Percentiles rank a stretch among this genome's conserved stretches.
These are phyloP conservation scores for Zonotrichia albicollis DNA, from an alignment of 2,797 vertebrate species.

Conservation along the genomic window DNA sequence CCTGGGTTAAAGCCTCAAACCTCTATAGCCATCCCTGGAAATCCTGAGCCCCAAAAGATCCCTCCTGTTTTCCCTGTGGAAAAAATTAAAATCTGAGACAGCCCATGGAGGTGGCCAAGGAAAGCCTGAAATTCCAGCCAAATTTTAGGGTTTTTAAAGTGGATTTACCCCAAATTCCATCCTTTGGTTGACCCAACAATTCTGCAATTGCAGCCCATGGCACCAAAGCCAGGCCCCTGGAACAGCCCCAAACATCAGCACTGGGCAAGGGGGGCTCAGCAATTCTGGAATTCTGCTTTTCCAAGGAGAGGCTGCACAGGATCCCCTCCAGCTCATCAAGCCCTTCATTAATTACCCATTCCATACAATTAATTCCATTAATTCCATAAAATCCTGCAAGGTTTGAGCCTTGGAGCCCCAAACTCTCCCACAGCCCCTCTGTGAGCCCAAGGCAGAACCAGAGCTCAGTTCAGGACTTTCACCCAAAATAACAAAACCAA, in stretches of 20 bases:
- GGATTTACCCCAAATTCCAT: not conserved
- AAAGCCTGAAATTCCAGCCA: not conserved
- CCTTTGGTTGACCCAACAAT: not conserved
- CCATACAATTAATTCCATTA: no score
- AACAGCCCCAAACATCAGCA: not conserved
- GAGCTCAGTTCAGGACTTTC: no score
- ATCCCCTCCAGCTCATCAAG: not conserved
- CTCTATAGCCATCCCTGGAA: no score
- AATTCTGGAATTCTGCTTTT: not conserved
- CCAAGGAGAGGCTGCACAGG: not conserved
- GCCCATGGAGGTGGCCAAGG: not conserved
- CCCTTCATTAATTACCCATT: not conserved
- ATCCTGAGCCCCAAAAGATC: no score
- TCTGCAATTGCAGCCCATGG: not conserved
- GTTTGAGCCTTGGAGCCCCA: not conserved
- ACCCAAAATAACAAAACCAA: no score
- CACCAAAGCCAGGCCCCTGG: not conserved
- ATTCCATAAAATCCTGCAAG: fast-evolving
- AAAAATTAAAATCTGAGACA: not conserved
- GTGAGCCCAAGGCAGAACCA: no score
- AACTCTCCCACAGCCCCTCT: no score
- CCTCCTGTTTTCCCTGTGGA: not conserved
- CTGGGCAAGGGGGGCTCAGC: fast-evolving
- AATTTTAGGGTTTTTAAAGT: not conserved
- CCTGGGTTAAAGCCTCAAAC: no score